A percentile compares a stretch with the other conserved stretches of the same genome.
Evolutionary conservation across 2,113 vertebrate species (phyloP).

Genomic region (Nycticryphes semicollaris): DNA sequence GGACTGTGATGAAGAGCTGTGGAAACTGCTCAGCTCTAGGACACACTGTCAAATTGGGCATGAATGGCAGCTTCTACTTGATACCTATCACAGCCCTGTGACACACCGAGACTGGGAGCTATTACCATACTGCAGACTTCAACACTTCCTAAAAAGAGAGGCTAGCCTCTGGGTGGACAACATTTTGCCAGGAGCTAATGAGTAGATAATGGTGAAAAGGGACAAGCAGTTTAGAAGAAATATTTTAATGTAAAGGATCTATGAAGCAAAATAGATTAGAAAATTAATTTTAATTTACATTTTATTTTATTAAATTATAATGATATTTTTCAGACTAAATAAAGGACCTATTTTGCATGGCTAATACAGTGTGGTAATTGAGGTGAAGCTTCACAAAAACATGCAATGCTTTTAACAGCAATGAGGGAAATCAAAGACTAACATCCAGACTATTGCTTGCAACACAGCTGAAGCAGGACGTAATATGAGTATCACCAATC

Average conservation of each 20-base stretch:
- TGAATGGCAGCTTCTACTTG: rapidly evolving
- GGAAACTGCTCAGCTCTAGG: neutral
- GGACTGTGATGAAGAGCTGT: neutral
- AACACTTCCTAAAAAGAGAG: neutral
- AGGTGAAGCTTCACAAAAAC: neutral
- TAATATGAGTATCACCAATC: neutral
- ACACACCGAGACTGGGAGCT: neutral
- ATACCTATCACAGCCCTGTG: neutral
- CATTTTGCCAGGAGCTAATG: neutral
- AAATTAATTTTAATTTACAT: neutral
- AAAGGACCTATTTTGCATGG: neutral
- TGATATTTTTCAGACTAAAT: neutral
- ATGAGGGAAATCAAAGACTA: neutral
- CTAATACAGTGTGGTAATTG: neutral
- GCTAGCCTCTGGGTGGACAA: neutral
- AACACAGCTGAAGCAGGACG: conserved; percentile 1
- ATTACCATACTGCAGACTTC: neutral
- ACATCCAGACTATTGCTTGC: neutral
- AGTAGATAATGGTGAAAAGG: neutral
- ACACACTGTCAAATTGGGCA: neutral
- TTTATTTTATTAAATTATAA: neutral
- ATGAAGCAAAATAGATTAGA: neutral
- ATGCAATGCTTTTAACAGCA: neutral
- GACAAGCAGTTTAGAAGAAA: neutral
- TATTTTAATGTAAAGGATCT: neutral